Conservation (phyloP, 2,113 vertebrate genomes). For the Malurus melanocephalus region DNA sequence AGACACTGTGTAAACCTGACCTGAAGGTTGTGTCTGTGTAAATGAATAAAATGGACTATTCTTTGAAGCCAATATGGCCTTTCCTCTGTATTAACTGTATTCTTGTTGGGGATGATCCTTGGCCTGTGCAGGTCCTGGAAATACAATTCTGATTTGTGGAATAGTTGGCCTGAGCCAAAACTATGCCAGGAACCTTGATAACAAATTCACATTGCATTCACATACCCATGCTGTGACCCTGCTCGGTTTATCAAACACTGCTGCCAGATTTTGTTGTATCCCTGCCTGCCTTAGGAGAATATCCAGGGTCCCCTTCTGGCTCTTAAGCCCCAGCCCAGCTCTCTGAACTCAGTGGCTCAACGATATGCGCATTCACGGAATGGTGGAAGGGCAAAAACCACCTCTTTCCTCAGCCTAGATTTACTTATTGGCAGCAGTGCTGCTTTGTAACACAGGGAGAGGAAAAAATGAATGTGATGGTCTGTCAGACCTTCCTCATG, state of each 20-base stretch:
- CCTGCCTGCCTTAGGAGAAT: not conserved
- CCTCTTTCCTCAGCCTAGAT: not conserved
- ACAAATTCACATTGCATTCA: fast-evolving
- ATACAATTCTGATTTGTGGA: not conserved
- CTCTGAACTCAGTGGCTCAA: not conserved
- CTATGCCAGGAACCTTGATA: not conserved
- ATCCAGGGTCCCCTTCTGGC: not conserved
- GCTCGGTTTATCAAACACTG: not conserved
- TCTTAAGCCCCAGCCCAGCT: not conserved
- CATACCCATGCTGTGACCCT: not conserved
- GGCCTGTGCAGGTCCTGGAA: not conserved
- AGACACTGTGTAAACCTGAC: not conserved
- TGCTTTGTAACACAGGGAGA: not conserved
- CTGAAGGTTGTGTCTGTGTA: not conserved
- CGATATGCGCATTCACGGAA: not conserved
- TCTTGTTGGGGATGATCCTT: not conserved
- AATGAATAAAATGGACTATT: not conserved
- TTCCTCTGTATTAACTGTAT: not conserved
- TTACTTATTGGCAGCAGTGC: not conserved
- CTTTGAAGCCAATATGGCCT: not conserved
- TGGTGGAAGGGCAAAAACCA: not conserved
- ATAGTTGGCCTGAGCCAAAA: not conserved
- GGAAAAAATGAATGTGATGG: fast-evolving
- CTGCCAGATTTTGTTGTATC: not conserved
- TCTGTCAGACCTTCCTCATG: not conserved